A percentile compares a stretch with the other conserved stretches of the same genome.
phyloP scores from a whole-genome alignment of 2,113 vertebrate species.

The Castor canadensis region DNA sequence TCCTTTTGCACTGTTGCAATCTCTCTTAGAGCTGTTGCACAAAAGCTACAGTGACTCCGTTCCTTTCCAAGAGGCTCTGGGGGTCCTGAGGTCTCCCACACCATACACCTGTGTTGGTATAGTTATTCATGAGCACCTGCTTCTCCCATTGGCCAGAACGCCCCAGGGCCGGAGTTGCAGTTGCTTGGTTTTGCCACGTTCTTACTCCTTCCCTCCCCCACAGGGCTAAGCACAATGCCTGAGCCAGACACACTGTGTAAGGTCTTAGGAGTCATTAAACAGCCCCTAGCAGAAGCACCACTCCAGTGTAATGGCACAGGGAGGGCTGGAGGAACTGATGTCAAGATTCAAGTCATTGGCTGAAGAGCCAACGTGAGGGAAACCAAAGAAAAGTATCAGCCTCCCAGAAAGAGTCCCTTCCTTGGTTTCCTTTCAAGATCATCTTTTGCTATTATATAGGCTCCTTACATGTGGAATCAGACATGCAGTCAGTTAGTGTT shows the following conservation, averaged over 20 bases:
- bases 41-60: too few species aligned
- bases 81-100: too few species aligned
- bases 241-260: background rate
- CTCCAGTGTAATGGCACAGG: background rate
- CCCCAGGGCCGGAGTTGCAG: background rate
- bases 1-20: too few species aligned
- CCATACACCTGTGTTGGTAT: fast-evolving
- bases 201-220: background rate
- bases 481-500: background rate
- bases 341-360: background rate
- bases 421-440: background rate
- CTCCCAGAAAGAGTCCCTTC: background rate
- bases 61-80: too few species aligned
- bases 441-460: background rate
- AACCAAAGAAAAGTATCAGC: background rate
- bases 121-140: background rate
- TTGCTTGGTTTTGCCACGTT: background rate
- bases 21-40: too few species aligned
- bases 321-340: background rate
- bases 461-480: background rate
- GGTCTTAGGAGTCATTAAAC: background rate
- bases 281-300: background rate
- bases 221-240: background rate
- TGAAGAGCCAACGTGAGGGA: background rate
- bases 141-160: background rate